Base-by-base conservation (phyloP, 37 sponge, comb jelly and placozoan genomes). In the Halisarca cf. caerulea region DNA sequence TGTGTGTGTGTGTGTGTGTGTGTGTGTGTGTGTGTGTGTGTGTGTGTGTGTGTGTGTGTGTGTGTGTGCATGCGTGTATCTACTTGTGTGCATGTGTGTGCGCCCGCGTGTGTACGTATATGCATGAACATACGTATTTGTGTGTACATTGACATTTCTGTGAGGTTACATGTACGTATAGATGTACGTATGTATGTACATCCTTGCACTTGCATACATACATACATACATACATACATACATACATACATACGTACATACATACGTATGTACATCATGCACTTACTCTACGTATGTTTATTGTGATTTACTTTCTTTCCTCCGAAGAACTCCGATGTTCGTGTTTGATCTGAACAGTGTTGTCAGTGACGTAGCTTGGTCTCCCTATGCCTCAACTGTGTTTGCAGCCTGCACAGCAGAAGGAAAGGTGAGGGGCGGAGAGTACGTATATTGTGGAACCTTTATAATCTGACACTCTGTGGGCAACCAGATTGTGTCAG, bases 381-480 rank as follows among this genome's bases (percentile, higher is more conserved):
- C 98, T 42, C 98, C 98, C 8, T 98, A 88, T 74, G 85, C 89
- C 44, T 84, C 94, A 69, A 98, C 98, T 41, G 99, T 98, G 58
- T 96, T 95, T 88, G 96, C 96, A 64, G 98, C 98, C 39, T 94
- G 93, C 45, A 98, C 98, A 39, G 87, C 91, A 32, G 98, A 95
- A 79, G 98, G 98, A 0, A 93, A 91, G 78, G 95, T 88, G 60
- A 5, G 39, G 6, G 30, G 24, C 9, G 47, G 66, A 4, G 66
- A 28, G 34, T 79, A 27, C 24, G n/a, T 66, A 23, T 59, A 17
- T 21, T 23, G 8, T 14, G 11, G 21, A 17, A 14, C 6, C 6
- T 47, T 6, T 47, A 47, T 11, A 47, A 47, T 47, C 51, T 14
- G 6, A 47, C 11, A 47, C 11, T 47, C 51, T 14, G 9, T 47